Conservation (phyloP, 2,888 invertebrate species). For the Agonopterix alstromeriana region DNA sequence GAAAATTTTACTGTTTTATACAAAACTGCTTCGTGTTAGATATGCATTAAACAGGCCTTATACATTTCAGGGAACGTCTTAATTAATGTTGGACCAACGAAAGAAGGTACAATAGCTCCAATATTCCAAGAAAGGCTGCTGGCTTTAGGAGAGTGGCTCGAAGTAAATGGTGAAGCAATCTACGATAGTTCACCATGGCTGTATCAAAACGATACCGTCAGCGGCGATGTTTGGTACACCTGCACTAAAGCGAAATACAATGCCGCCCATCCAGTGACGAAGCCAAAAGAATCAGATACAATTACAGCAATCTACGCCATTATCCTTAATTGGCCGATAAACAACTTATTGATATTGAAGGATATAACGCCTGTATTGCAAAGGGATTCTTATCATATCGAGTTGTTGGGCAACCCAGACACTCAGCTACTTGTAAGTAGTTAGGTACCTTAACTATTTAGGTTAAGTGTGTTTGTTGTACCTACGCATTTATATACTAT, state of each 20-base stretch:
- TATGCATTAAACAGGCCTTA: no score
- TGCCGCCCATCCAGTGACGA: conserved; percentile 26
- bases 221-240: conserved; percentile 87
- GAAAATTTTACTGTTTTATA: no score
- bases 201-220: conserved; percentile 85
- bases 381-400: conserved; percentile 30
- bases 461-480: neutral
- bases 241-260: conserved; percentile 36
- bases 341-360: conserved; percentile 54
- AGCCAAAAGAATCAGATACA: conserved; percentile 22
- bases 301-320: conserved; percentile 79
- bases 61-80: conserved; percentile 80
- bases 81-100: conserved; percentile 93
- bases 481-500: no score
- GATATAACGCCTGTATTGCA: conserved; percentile 36
- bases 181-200: conserved; percentile 87
- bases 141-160: conserved; percentile 88
- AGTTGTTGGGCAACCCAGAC: conserved; percentile 40
- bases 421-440: conserved; percentile 3
- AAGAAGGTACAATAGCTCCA: conserved; percentile 89
- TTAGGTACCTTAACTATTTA: conserved; percentile 1
- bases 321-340: conserved; percentile 82
- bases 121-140: conserved; percentile 91
- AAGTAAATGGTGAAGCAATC: conserved; percentile 91
- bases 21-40: no score